Evolutionary conservation across 2,797 vertebrate genomes (phyloP).

Genomic region (Salmo trutta): DNA sequence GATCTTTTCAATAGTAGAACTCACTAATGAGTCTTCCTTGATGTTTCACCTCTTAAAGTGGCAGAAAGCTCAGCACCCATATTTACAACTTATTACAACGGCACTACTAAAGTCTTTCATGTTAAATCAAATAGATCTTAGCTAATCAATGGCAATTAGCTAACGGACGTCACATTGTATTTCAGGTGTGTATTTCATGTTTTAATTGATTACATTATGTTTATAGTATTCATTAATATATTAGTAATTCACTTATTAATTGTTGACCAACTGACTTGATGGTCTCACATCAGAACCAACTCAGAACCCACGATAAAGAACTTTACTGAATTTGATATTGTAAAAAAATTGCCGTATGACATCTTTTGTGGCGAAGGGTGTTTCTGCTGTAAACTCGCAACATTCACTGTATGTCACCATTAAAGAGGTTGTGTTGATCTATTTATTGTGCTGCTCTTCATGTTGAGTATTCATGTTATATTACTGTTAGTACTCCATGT

Average conservation of each 20-base stretch:
- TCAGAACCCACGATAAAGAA: constrained; percentile 37
- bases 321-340: constrained; percentile 16
- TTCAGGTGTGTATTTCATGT: constrained; percentile 70
- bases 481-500: constrained; percentile 62
- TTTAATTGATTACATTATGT: constrained; percentile 71
- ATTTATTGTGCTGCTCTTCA: constrained; percentile 66
- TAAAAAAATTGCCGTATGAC: constrained; percentile 37
- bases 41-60: constrained; percentile 15
- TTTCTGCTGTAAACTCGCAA: constrained; percentile 53
- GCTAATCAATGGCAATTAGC: constrained; percentile 34
- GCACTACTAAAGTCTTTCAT: constrained; percentile 40
- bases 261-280: constrained; percentile 49
- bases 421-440: constrained; percentile 48
- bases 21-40: constrained; percentile 16
- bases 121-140: constrained; percentile 38
- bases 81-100: constrained; percentile 22
- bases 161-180: constrained; percentile 46
- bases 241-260: constrained; percentile 54
- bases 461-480: constrained; percentile 57
- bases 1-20: constrained; percentile 11
- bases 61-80: neutral
- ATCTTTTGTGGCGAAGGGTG: constrained; percentile 54
- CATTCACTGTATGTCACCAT: constrained; percentile 28
- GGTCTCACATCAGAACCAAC: constrained; percentile 35
- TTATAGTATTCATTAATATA: constrained; percentile 69